Percentiles rank a stretch among this genome's conserved stretches.
These are phyloP conservation scores for Cryptoblepharus egeriae DNA, from an alignment of 2,797 vertebrate genomes.

Conservation along the genomic window DNA sequence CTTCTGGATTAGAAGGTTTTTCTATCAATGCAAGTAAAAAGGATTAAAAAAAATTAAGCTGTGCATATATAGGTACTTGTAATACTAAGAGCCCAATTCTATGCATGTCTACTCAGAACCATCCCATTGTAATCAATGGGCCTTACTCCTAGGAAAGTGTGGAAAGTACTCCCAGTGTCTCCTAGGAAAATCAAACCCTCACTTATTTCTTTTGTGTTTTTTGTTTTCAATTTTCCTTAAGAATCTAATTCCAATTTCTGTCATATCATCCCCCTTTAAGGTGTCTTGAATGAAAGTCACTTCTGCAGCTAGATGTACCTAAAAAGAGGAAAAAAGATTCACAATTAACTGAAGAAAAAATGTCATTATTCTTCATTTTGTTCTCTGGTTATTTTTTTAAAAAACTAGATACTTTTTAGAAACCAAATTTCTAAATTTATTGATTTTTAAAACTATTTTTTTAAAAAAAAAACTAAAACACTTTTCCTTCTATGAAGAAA, in stretches of 20 bases:
- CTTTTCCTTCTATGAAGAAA: slow-evolving; percentile 46
- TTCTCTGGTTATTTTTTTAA: slow-evolving; percentile 14
- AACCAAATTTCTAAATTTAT: too few species aligned
- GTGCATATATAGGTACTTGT: neutral
- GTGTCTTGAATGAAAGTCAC: slow-evolving; percentile 81
- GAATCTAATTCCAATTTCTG: slow-evolving; percentile 83
- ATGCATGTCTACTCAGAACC: too few species aligned
- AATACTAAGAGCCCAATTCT: too few species aligned
- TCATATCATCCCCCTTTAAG: slow-evolving; percentile 79
- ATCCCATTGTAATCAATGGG: too few species aligned
- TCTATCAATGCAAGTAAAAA: slow-evolving; percentile 35
- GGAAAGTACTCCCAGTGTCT: too few species aligned
- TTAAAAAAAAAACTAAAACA: neutral
- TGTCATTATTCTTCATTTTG: neutral
- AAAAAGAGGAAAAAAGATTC: slow-evolving; percentile 44
- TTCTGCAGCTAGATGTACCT: slow-evolving; percentile 80
- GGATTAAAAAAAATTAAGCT: neutral
- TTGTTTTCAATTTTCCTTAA: slow-evolving; percentile 76
- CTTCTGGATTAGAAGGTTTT: neutral
- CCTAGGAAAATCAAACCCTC: too few species aligned
- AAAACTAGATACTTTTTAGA: too few species aligned
- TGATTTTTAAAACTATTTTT: slow-evolving; percentile 23
- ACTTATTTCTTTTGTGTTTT: slow-evolving; percentile 76
- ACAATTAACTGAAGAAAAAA: slow-evolving; percentile 23
- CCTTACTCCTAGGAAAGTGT: too few species aligned